Evolutionary conservation across 1,140 invertebrate genomes (phyloP).

Genomic region (Sycobia sp.): DNA sequence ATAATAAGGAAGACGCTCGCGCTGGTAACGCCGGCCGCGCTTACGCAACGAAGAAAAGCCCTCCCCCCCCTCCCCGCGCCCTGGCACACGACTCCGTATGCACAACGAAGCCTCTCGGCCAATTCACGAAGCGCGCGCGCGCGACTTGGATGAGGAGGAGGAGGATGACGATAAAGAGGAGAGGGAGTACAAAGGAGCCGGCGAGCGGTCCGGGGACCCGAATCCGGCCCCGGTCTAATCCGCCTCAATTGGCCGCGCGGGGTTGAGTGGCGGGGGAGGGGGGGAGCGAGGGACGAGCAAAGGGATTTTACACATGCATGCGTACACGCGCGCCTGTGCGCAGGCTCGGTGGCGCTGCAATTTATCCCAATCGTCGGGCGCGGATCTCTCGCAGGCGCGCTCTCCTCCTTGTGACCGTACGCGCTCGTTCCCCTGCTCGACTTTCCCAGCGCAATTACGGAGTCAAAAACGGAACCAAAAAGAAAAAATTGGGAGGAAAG

Average conservation of each 20-base stretch:
- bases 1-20: constrained; percentile 27
- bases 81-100: constrained; percentile 1
- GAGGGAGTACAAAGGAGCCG: constrained; percentile 23
- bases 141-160: no score
- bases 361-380: constrained; percentile 59
- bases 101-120: no score
- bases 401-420: constrained; percentile 17
- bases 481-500: constrained; percentile 55
- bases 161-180: no score
- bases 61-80: no score
- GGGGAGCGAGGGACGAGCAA: not conserved
- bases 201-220: not conserved
- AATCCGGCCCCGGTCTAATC: constrained; percentile 20
- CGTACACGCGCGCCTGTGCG: constrained; percentile 38
- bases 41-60: constrained; percentile 13
- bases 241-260: not conserved
- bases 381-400: not conserved
- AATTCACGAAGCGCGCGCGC: no score
- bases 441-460: no score
- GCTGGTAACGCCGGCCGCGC: not conserved
- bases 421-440: no score
- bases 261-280: not conserved
- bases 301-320: constrained; percentile 26
- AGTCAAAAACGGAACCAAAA: no score
- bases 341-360: constrained; percentile 47